phyloP scores from a whole-genome alignment of 1,140 invertebrate genomes.

The Tetranychus cinnabarinus region DNA sequence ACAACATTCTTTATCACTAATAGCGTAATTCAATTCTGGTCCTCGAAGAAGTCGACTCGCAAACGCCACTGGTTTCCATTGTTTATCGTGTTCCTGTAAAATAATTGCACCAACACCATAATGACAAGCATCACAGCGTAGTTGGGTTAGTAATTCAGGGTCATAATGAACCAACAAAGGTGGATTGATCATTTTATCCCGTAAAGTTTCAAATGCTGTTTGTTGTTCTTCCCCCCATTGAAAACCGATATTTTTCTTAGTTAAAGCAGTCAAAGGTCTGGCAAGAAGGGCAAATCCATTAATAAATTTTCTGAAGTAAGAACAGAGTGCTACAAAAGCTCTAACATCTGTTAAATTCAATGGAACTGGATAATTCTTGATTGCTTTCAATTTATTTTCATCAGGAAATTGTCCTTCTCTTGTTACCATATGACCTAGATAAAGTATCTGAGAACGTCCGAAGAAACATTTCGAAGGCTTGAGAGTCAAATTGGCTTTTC shows the following conservation, averaged over 20 bases:
- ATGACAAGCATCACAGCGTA: too few relatives aligned
- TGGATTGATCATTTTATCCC: background rate
- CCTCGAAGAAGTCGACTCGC: background rate
- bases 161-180: background rate
- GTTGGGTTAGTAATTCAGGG: background rate
- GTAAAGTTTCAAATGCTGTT: background rate
- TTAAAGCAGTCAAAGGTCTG: background rate
- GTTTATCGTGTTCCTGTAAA: too few relatives aligned
- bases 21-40: background rate
- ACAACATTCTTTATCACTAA: background rate
- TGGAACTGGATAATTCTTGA: constrained; percentile 6
- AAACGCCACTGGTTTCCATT: too few relatives aligned
- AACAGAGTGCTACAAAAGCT: constrained; percentile 6
- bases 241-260: background rate
- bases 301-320: constrained; percentile 11
- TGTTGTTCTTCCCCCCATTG: background rate
- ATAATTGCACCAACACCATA: too few relatives aligned
- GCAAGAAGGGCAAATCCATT: constrained; percentile 16
- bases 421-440: background rate
- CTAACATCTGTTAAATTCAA: constrained; percentile 2
- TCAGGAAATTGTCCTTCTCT: background rate
- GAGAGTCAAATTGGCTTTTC: background rate
- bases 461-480: background rate
- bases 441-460: background rate
- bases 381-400: constrained; percentile 1